Evolutionary conservation across 2,797 vertebrate genomes (phyloP).

Genomic region (Chelon auratus): DNA sequence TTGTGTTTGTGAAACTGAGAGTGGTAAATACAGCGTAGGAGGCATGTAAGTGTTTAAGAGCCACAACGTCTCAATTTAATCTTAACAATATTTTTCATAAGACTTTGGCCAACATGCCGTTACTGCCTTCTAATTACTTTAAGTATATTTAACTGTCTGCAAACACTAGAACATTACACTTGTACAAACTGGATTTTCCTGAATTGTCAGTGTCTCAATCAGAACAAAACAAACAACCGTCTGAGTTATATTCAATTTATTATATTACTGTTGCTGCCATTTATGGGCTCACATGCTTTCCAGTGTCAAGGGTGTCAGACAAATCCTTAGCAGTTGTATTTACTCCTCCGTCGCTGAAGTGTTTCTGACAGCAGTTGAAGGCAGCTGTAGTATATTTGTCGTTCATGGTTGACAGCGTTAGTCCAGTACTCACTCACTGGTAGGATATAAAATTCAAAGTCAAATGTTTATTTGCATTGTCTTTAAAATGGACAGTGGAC

Average conservation of each 20-base stretch:
- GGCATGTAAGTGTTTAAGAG: slow-evolving; percentile 7
- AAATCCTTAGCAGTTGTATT: neutral
- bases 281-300: too few species aligned
- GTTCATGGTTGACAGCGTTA: neutral
- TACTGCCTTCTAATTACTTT: too few species aligned
- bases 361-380: neutral
- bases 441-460: neutral
- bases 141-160: too few species aligned
- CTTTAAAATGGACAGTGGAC: neutral
- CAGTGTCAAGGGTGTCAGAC: neutral
- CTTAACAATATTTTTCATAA: too few species aligned
- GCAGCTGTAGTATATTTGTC: slow-evolving; percentile 1
- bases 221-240: neutral
- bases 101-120: too few species aligned
- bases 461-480: neutral
- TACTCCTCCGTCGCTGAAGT: neutral
- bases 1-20: slow-evolving; percentile 11
- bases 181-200: too few species aligned
- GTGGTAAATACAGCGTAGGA: slow-evolving; percentile 11
- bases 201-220: neutral
- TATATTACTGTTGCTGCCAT: neutral
- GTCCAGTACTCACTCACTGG: neutral
- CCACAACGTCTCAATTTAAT: too few species aligned
- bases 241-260: too few species aligned
- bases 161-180: too few species aligned